Evolutionary conservation across 2,113 vertebrate species (phyloP), one percentile per base, ranked within the genome.

Genomic region (Urocitellus parryii): DNA sequence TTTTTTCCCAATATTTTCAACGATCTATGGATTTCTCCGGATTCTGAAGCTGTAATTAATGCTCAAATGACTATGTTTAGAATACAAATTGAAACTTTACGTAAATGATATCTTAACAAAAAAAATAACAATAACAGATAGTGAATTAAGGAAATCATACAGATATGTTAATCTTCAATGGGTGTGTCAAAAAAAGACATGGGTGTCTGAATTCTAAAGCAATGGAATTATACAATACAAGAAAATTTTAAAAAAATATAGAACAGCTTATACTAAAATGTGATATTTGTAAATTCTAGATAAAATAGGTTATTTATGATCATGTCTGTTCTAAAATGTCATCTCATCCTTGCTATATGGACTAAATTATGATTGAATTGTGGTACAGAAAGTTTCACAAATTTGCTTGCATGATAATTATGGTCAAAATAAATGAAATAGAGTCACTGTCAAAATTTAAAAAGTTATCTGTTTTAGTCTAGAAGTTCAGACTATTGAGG

Each of bases 361-460:
- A 14, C 11, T 91, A 45, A 68, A 79, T 82, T 83, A 61, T 11
- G 79, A 82, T 34, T 92, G 12, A 85, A 81, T 32, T 45, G 34
- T 42, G 11, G 18, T 73, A 81, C 7, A 85, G 29, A 83, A 93
- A 63, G 10, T 68, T 84, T 96, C 58, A 68, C 0, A 94, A 14
- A 83, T 95, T 95, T 94, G 4, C 25, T 93, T 94, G 58, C 16
- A 16, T 74, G 10, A 85, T 39, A 94, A 85, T 70, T 91, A 81
- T 29, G 8, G 86, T 92, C 56, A 95, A 88, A 96, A 92, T 82
- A 24, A 94, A 29, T 80, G 53, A 85, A 93, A 61, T 79, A n/a
- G 32, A 91, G 9, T 48, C 42, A 20, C 34, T 96, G 27, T 73
- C 56, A 88, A 96, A 96, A 95, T 70, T 61, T 24, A 72, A 77